Evolutionary conservation across 2,888 invertebrate species (phyloP).

Genomic region (Mylabris sibirica): DNA sequence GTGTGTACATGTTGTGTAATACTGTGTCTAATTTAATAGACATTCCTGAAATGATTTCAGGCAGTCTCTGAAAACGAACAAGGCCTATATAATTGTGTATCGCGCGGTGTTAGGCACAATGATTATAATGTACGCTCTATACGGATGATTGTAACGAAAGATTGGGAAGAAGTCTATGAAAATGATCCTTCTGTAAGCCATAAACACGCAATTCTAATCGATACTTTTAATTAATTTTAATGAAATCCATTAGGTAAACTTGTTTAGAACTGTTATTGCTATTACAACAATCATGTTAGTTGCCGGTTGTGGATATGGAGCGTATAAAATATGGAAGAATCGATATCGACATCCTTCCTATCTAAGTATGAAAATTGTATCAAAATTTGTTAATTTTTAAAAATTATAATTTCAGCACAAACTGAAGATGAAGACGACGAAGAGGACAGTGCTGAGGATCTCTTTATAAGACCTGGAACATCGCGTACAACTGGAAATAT

Average conservation of each 20-base stretch:
- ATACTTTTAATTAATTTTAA: slow-evolving; percentile 2
- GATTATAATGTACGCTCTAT: slow-evolving; percentile 66
- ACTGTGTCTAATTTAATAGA: background rate
- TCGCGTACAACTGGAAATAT: slow-evolving; percentile 26
- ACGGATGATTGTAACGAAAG: slow-evolving; percentile 68
- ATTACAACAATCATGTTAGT: slow-evolving; percentile 45
- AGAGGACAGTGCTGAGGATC: slow-evolving; percentile 49
- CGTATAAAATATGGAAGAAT: slow-evolving; percentile 49
- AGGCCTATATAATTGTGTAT: slow-evolving; percentile 72
- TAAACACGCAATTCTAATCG: background rate
- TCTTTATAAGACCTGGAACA: slow-evolving; percentile 46
- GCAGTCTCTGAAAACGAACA: slow-evolving; percentile 61
- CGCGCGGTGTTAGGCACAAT: slow-evolving; percentile 64
- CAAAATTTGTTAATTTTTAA: background rate
- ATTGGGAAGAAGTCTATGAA: slow-evolving; percentile 48
- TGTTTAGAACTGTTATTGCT: slow-evolving; percentile 44
- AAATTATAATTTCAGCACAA: slow-evolving; percentile 24
- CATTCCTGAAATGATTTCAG: slow-evolving; percentile 35
- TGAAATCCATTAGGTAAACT: slow-evolving; percentile 41
- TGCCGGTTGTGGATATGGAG: slow-evolving; percentile 44
- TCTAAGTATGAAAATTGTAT: slow-evolving; percentile 46
- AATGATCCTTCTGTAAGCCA: slow-evolving; percentile 45
- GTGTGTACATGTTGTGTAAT: background rate
- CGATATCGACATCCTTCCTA: slow-evolving; percentile 48
- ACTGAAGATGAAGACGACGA: slow-evolving; percentile 45